Evolutionary conservation across 2,113 vertebrate genomes (phyloP).

Genomic region (Sprattus sprattus): DNA sequence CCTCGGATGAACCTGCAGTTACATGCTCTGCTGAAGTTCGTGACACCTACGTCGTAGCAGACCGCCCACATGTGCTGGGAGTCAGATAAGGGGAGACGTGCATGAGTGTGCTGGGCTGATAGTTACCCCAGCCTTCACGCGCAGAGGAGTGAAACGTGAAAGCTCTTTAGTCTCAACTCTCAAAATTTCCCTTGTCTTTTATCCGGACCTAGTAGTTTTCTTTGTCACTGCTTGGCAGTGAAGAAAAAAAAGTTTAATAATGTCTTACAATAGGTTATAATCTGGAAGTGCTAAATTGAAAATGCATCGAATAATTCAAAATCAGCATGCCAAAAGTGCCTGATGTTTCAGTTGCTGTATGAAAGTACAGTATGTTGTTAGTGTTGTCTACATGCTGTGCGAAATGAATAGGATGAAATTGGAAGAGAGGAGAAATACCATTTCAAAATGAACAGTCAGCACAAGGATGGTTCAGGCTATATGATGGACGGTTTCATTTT

Average conservation of each 20-base stretch:
- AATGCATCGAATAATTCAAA: background rate
- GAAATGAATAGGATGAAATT: background rate
- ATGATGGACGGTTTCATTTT: background rate
- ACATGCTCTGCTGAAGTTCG: no score
- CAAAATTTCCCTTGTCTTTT: no score
- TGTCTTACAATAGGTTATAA: no score
- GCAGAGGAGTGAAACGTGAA: background rate
- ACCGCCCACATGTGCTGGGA: background rate
- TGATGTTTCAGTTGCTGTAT: background rate
- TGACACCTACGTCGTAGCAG: background rate
- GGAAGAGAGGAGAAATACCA: background rate
- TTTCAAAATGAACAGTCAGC: background rate
- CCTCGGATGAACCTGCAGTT: background rate
- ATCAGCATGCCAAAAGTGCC: background rate
- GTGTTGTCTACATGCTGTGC: background rate
- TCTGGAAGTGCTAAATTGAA: background rate
- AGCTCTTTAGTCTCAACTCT: background rate
- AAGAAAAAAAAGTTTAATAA: background rate
- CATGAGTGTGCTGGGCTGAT: background rate
- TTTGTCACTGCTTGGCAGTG: background rate
- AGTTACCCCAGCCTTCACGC: background rate
- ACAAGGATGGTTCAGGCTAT: background rate
- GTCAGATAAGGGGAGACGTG: conserved; percentile 7
- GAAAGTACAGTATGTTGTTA: background rate
- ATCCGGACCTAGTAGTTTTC: background rate